Evolutionary conservation across 2,797 vertebrate species (phyloP), one percentile per base, ranked within the genome.

Genomic region (Pristis pectinata): DNA sequence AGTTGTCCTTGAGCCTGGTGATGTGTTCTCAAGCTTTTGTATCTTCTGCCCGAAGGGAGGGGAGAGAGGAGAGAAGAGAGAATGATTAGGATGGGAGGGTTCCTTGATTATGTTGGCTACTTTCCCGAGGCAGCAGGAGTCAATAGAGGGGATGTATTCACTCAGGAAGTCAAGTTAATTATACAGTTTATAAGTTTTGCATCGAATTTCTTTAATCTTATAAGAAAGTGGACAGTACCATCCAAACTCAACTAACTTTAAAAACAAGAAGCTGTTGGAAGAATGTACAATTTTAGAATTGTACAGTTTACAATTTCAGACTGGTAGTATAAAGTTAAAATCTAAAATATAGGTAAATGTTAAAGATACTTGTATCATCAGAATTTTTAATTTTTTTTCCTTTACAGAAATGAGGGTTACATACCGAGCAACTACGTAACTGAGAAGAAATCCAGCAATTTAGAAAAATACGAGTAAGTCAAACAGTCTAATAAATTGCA

Each of bases 381-480:
- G 37, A 93, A 53, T 94, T 41, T 64, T 8, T 72, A 2, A 27
- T 82, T 10, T 92, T 94, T 94, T 94, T 61, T 95, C 64, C 30
- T 82, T 96, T 95, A 56, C 96, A 99, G 99, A 17, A 97, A 97
- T 95, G 97, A 98, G 96, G 99, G 98, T 5, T 99, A 99, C 97
- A 98, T 99, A 95, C 98, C 98, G 93, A 99, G 98, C 96, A 99
- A 99, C 96, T 99, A 99, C 2, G 97, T 99, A 76, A 98, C 97
- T 0, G 98, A 97, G 96, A 98, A 98, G 96, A 98, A 97, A 94
- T 97, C 97, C 0, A 98, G 97, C 95, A 98, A 98, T 95, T 97
- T 99, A 95, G 97, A 97, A 95, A 98, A 99, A 95, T 99, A 98
- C 96, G 96, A 97, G 99, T 99, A 97, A 98, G 98, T 98, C 37